These are phyloP conservation scores for Eupsittula cactorum DNA, from an alignment of 2,113 vertebrate genomes.

Conservation along the genomic window DNA sequence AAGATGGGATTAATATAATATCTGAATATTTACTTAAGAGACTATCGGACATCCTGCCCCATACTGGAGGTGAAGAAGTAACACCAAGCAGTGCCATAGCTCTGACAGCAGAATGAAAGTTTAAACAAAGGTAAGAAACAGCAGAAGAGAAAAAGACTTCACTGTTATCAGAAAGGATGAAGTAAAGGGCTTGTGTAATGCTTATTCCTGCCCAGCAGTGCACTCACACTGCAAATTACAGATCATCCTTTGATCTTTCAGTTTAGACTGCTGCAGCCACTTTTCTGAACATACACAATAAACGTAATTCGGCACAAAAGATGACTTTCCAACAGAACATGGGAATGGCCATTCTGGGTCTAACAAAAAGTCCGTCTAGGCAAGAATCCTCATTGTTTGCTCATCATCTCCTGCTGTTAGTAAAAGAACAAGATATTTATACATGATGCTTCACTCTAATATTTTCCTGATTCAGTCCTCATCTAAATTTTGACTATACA, in stretches of 20 bases:
- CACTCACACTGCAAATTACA: neutral
- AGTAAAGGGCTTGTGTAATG: neutral
- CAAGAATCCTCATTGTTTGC: neutral
- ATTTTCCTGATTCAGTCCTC: neutral
- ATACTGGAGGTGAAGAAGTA: neutral
- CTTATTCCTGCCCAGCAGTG: neutral
- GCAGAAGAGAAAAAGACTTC: neutral
- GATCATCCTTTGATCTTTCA: neutral
- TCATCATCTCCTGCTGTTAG: neutral
- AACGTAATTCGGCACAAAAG: neutral
- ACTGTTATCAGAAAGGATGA: neutral
- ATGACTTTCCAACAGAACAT: neutral
- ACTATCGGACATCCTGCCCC: neutral
- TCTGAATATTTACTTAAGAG: neutral
- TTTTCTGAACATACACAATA: neutral
- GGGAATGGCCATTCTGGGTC: neutral
- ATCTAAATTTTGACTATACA: neutral
- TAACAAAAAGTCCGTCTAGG: neutral
- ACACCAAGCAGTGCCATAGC: neutral
- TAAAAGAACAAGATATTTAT: neutral
- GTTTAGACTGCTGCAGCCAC: neutral
- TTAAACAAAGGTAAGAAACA: neutral
- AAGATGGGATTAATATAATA: neutral
- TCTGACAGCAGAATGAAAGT: neutral
- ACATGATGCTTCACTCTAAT: neutral